Evolutionary conservation across 2,797 vertebrate genomes (phyloP), one percentile per base, ranked within the genome.

Genomic region (Mormyrus proboscirostris): DNA sequence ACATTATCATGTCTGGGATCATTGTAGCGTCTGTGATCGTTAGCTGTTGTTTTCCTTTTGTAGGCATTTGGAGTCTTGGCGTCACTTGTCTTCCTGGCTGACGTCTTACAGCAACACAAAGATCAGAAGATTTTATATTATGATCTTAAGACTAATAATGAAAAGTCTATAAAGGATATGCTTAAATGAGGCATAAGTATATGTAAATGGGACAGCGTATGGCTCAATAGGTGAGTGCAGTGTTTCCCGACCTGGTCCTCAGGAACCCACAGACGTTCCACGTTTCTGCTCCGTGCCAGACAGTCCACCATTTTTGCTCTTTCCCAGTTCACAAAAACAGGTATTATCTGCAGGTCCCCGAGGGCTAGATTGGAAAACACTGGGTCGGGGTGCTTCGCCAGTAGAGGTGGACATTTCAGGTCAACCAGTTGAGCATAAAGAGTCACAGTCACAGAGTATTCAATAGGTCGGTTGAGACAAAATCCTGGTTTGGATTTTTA

Each of bases 21-120:
- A 4, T 6, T 5, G 7, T 14, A 6, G 14, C 47, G 8, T 53
- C 90, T 94, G 88, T 57, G 41, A 89, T 92, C 90, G 89, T 69
- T 90, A 96, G 95, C 92, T 5, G 0, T 22, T 33, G 65, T 69
- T 69, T 69, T 14, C 25, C 65, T 14, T 14, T 69, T 4, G 25
- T 10, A 69, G 65, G 65, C 1, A 33, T 96, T 96, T 90, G 96
- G 96, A 65, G 94, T 95, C 91, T 0, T 95, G 0, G 95, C 96
- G 62, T 92, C 92, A 76, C 0, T 44, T 33, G 62, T 88, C 29
- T 96, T 95, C 93, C 6, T 93, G 25, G 10, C 14, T 12, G 96
- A 96, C 89, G 3, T 85, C 12, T 25, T 1, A 4, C 73, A 41
- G 38, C 73, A 79, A 44, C 2, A 44, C 16, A 79, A 0, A n/a